Evolutionary conservation across 2,113 vertebrate species (phyloP).

Genomic region (Urocitellus parryii): DNA sequence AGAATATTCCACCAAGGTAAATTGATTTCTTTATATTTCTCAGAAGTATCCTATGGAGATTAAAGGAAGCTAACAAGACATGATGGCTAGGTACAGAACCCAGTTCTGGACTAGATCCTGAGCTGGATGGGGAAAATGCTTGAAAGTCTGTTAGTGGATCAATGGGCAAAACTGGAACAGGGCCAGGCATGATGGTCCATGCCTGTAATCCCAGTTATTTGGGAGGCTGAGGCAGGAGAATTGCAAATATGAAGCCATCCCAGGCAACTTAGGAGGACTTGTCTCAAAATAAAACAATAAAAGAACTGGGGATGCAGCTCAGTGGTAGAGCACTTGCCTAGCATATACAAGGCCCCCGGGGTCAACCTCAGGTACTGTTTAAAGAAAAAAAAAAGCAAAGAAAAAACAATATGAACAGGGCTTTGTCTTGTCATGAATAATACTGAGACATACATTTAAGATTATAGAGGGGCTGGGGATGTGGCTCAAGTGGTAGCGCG

Average conservation of each 20-base stretch:
- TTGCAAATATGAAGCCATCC: neutral
- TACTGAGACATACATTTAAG: neutral
- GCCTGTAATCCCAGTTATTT: neutral
- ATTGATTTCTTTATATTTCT: conserved; percentile 59
- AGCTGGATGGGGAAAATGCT: neutral
- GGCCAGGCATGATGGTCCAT: neutral
- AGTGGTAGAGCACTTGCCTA: neutral
- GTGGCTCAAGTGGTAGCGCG: too few species aligned
- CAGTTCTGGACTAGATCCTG: neutral
- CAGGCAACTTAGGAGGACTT: neutral
- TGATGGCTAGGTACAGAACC: neutral
- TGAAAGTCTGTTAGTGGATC: neutral
- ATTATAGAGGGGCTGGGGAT: neutral
- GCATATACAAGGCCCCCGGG: too few species aligned
- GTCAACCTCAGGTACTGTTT: neutral
- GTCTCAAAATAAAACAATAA: neutral
- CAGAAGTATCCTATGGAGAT: neutral
- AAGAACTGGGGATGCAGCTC: too few species aligned
- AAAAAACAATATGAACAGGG: neutral
- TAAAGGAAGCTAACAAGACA: neutral
- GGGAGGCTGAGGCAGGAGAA: neutral
- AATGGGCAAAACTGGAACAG: conserved; percentile 14
- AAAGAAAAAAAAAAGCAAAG: neutral
- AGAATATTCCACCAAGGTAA: conserved; percentile 98
- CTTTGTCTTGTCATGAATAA: conserved; percentile 49